A percentile compares a stretch with the other conserved stretches of the same genome.
Evolutionary conservation across 1,140 invertebrate genomes (phyloP).

Genomic region (Apis laboriosa): DNA sequence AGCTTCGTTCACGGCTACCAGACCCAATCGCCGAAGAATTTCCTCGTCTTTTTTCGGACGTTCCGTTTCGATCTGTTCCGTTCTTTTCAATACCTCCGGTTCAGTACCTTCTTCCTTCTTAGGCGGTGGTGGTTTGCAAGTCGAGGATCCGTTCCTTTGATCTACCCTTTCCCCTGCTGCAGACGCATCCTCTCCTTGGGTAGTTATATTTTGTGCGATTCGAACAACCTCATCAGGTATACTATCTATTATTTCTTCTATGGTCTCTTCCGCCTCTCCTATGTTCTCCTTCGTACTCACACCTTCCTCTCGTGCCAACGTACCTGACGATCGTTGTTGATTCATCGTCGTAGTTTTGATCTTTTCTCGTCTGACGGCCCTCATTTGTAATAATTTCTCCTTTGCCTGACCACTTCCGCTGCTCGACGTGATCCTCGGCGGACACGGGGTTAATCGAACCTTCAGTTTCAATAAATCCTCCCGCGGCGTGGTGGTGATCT

Average conservation of each 20-base stretch:
- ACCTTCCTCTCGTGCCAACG: constrained; percentile 37
- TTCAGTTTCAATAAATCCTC: constrained; percentile 77
- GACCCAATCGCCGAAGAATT: constrained; percentile 70
- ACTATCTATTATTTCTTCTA: constrained; percentile 71
- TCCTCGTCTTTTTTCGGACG: constrained; percentile 71
- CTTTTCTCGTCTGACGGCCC: constrained; percentile 70
- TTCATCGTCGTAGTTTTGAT: constrained; percentile 54
- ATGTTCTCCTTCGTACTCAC: constrained; percentile 19
- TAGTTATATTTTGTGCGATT: constrained; percentile 63
- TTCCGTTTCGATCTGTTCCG: constrained; percentile 17
- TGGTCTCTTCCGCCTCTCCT: constrained; percentile 44
- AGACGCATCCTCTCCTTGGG: constrained; percentile 7
- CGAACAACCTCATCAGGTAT: constrained; percentile 73
- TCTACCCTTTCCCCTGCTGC: not conserved
- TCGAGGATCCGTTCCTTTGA: not conserved
- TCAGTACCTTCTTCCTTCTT: not conserved
- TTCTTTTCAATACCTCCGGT: not conserved
- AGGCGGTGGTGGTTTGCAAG: not conserved
- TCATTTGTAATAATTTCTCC: constrained; percentile 72
- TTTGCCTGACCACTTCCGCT: constrained; percentile 58
- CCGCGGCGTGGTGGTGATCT: constrained; percentile 75
- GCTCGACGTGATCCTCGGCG: constrained; percentile 69
- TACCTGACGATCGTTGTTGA: constrained; percentile 52
- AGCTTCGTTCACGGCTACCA: constrained; percentile 72
- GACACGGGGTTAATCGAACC: constrained; percentile 74